Conservation (phyloP, 2,797 vertebrate genomes). For the Acanthopagrus latus region DNA sequence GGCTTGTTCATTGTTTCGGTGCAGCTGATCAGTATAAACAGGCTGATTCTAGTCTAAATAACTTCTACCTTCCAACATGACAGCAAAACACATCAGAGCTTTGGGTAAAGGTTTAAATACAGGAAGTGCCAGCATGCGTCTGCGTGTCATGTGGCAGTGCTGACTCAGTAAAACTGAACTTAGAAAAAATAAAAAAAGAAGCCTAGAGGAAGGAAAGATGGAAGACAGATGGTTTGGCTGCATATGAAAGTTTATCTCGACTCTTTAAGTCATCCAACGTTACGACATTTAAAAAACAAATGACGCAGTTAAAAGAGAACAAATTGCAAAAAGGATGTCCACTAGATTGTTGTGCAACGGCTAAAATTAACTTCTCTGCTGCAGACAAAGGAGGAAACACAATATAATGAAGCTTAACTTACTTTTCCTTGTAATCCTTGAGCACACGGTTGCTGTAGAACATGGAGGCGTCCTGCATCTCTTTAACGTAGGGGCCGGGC, state of each 20-base stretch:
- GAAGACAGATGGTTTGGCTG: conserved; percentile 38
- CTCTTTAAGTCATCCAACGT: not conserved
- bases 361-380: not conserved
- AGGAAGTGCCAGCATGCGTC: conserved; percentile 21
- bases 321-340: not conserved
- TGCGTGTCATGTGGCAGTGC: not conserved
- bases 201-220: conserved; percentile 20
- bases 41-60: not conserved
- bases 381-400: not conserved
- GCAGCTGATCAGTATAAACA: not conserved
- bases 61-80: not conserved
- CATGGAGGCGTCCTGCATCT: conserved; percentile 96
- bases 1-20: not conserved
- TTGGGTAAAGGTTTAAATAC: conserved; percentile 20
- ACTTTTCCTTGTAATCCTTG: conserved; percentile 98
- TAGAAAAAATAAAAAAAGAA: conserved; percentile 1
- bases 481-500: conserved; percentile 94
- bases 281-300: not conserved
- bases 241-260: conserved; percentile 12
- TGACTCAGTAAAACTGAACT: conserved; percentile 44
- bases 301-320: not conserved
- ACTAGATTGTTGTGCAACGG: not conserved
- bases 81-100: conserved; percentile 3
- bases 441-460: conserved; percentile 98
- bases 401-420: conserved; percentile 5